Evolutionary conservation across 2,888 invertebrate genomes (phyloP), one percentile per base, ranked within the genome.

Genomic region (Eupithecia insigniata): DNA sequence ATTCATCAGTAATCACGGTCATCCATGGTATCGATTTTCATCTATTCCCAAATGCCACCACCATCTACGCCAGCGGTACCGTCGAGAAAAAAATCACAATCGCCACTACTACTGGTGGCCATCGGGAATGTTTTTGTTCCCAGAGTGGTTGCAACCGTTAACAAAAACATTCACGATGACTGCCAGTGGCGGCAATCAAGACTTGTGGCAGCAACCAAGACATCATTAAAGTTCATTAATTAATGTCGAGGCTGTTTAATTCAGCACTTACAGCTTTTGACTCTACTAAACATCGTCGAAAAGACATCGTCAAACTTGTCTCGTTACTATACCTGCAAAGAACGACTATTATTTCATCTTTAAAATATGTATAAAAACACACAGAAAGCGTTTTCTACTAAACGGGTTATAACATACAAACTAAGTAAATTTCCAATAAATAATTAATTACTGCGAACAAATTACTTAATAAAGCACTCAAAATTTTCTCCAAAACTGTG

Each of bases 381-480:
- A 26, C 51, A 26, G 4, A 26, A 55, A 55, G 26, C 12, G 26
- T 55, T 55, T 55, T 55, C 55, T 26, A 55, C 55, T 26, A 26
- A 55, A 55, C 14, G 55, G 51, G 55, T 55, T 51, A 7, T 4
- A 62, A 8, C 22, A 34, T 62, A 22, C 28, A 28, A 68, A 74
- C 72, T 69, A 78, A 66, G 77, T 67, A 70, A 77, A 72, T 83
- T 81, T 78, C 76, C 78, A 76, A 81, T 81, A 79, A 75, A 80
- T 76, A 79, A 77, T 80, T 82, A 78, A 81, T 75, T 76, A 74
- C 70, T 62, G 70, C 58, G 76, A 89, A 89, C 91, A 90, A 91
- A 91, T 91, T 90, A 87, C 86, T 87, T 87, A 85, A 88, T 89
- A 86, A 88, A 90, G 85, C 87, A 88, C 88, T 90, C 86, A 85